Percentiles rank a stretch among this genome's conserved stretches.
These are phyloP conservation scores for Lymantria monacha DNA, from an alignment of 2,888 invertebrate species.

Conservation along the genomic window DNA sequence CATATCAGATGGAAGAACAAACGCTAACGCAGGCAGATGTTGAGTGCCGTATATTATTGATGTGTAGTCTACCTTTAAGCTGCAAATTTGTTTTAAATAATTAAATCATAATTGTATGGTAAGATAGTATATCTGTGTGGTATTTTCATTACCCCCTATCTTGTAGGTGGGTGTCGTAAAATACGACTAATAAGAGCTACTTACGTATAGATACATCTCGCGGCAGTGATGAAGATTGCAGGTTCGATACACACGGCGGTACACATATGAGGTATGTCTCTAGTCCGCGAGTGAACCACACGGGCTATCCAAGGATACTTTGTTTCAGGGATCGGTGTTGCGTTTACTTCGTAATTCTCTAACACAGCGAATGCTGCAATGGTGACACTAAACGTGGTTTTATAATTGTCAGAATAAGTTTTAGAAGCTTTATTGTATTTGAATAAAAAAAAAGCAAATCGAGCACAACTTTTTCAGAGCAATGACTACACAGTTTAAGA, in stretches of 20 bases:
- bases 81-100: constrained; percentile 19
- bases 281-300: constrained; percentile 48
- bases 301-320: constrained; percentile 56
- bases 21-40: constrained; percentile 35
- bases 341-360: constrained; percentile 43
- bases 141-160: too few species aligned
- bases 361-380: constrained; percentile 48
- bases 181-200: too few species aligned
- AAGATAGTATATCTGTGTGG: too few species aligned
- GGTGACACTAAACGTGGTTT: background rate
- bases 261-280: constrained; percentile 45
- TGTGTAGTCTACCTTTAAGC: constrained; percentile 51
- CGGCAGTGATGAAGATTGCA: constrained; percentile 58
- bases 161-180: too few species aligned
- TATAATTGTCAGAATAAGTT: too few species aligned
- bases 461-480: too few species aligned
- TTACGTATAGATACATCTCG: constrained; percentile 52
- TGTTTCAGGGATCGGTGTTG: constrained; percentile 20
- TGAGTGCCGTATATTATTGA: constrained; percentile 39
- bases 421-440: too few species aligned
- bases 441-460: too few species aligned
- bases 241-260: constrained; percentile 51
- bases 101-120: too few species aligned
- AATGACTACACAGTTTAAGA: too few species aligned
- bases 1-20: constrained; percentile 45